Evolutionary conservation across 2,888 invertebrate genomes (phyloP), one percentile per base, ranked within the genome.

Genomic region (Marasmarcha lunaedactyla): DNA sequence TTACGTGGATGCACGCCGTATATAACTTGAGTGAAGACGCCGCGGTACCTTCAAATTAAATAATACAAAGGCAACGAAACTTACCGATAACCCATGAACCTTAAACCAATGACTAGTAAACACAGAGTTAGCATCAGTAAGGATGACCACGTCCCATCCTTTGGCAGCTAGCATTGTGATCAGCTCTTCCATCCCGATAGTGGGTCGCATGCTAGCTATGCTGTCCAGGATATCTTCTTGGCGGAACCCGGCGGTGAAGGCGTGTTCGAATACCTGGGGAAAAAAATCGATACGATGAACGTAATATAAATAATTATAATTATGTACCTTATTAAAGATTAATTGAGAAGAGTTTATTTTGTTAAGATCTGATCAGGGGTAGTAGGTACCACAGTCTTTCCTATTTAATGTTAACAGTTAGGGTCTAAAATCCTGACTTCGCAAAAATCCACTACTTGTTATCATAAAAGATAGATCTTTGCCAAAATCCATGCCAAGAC

Each of bases 61-160:
- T n/a, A n/a, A n/a, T n/a, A n/a, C n/a, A n/a, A n/a, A n/a, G n/a
- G n/a, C n/a, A n/a, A n/a, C n/a, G n/a, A n/a, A 20, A 20, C 56
- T 54, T 14, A 81, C 81, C 68, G 60, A 40, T 0, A 81, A 41
- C 0, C 61, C 64, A 11, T 77, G 71, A 0, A 51, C 53, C 44
- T 71, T 61, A n/a, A 83, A 47, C 81, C 81, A 83, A 26, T 83
- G 81, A 9, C 59, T 44, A 0, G 79, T 78, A 40, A 83, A 83
- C 0, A 81, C 71, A 0, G 58, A 58, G 44, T 83, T 83, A 0
- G 81, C 79, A 30, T 83, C 81, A 0, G 78, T 71, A 1, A 79
- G 49, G 7, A 83, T 44, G 9, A 79, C 45, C 0, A 79, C 47
- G 33, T 77, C 63, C 78, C 79, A 79, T 2, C 70, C 65, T 1